Percentiles rank a stretch among this genome's conserved stretches.
Conservation (phyloP, 2,797 vertebrate genomes). For the Mastacembelus armatus region DNA sequence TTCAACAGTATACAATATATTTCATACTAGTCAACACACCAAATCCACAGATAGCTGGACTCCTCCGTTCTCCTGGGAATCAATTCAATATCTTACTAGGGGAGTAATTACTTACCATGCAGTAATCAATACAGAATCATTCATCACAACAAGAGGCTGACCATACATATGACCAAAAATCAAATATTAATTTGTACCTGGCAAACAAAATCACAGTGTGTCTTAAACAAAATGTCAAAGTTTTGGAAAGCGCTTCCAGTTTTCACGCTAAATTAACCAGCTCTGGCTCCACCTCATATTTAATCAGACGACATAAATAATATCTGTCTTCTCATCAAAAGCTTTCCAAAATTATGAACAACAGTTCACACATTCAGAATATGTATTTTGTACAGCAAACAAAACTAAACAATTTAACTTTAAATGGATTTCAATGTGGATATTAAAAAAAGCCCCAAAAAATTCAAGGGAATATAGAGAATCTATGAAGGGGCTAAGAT, state of each 20-base stretch:
- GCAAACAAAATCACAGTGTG: not conserved
- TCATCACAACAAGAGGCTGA: constrained; percentile 15
- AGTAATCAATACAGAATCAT: constrained; percentile 26
- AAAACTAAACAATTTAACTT: not conserved
- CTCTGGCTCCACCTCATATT: no score
- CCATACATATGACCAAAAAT: constrained; percentile 1
- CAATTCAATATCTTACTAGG: constrained; percentile 41
- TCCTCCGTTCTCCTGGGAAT: constrained; percentile 18
- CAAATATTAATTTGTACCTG: no score
- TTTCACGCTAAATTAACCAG: not conserved
- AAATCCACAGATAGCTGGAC: constrained; percentile 5
- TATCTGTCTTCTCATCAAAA: no score
- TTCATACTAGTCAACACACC: not conserved
- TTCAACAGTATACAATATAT: constrained; percentile 1
- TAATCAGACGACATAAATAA: no score
- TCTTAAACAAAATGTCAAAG: no score
- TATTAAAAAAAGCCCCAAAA: not conserved
- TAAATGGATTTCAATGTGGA: no score
- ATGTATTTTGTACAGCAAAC: not conserved
- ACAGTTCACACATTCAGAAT: no score
- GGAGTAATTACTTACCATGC: constrained; percentile 13
- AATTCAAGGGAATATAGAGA: not conserved
- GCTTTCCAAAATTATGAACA: no score
- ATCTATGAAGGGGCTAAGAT: not conserved
- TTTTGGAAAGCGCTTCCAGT: no score